Evolutionary conservation across 2,888 invertebrate genomes (phyloP).

Genomic region (Byasa hedistus): DNA sequence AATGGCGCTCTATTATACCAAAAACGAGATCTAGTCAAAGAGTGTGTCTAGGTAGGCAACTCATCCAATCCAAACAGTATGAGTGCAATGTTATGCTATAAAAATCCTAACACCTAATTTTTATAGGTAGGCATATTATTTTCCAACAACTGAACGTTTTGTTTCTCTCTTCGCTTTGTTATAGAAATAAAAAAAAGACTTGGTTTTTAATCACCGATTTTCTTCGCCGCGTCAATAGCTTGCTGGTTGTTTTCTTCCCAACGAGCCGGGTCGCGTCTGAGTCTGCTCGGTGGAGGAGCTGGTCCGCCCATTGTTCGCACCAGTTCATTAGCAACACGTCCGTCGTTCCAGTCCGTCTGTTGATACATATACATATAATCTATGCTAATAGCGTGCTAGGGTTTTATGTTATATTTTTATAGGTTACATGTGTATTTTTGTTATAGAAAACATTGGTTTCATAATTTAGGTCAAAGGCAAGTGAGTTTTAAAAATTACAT

Average conservation of each 20-base stretch:
- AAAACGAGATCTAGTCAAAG: too few relatives aligned
- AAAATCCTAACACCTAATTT: background rate
- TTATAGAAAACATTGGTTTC: too few relatives aligned
- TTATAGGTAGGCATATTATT: background rate
- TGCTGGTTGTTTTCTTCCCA: constrained; percentile 91
- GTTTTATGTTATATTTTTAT: too few relatives aligned
- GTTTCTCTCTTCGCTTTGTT: background rate
- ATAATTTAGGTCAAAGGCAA: too few relatives aligned
- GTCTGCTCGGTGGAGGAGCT: constrained; percentile 88
- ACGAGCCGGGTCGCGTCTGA: constrained; percentile 86
- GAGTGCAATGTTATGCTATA: too few relatives aligned
- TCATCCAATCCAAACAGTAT: too few relatives aligned
- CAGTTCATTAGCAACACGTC: constrained; percentile 91
- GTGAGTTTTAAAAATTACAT: too few relatives aligned
- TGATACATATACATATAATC: background rate
- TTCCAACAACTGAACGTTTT: background rate
- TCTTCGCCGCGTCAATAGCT: constrained; percentile 86
- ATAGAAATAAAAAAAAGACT: background rate
- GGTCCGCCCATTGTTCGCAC: constrained; percentile 94
- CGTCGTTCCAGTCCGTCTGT: constrained; percentile 98
- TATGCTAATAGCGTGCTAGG: background rate
- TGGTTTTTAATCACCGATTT: constrained; percentile 71
- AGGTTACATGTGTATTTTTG: too few relatives aligned
- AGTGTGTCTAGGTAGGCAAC: too few relatives aligned
- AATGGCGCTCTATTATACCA: background rate